Percentiles rank a stretch among this genome's conserved stretches.
Evolutionary conservation across 2,797 vertebrate species (phyloP).

Genomic region (Eremophila alpestris): DNA sequence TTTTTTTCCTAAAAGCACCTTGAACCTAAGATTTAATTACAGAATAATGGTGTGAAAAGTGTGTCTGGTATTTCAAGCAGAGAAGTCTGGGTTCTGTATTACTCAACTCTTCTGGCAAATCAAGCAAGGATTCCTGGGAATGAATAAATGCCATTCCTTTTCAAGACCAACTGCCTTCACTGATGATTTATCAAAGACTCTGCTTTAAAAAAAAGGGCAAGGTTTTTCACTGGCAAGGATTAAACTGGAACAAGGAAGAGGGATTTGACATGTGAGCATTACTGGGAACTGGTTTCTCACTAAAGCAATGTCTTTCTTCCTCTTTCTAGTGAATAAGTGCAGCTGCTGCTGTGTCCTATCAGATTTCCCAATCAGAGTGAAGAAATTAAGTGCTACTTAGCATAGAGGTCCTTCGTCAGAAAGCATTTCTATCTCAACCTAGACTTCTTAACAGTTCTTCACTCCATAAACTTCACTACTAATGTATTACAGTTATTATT

Average conservation of each 20-base stretch:
- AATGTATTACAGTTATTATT: not conserved
- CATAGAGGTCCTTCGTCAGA: not conserved
- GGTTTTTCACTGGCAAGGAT: not conserved
- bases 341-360: not conserved
- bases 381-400: not conserved
- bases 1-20: not conserved
- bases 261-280: not conserved
- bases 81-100: not conserved
- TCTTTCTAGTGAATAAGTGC: not conserved
- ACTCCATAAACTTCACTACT: not conserved
- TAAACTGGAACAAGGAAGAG: not conserved
- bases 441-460: not conserved
- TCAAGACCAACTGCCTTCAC: not conserved
- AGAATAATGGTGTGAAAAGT: not conserved
- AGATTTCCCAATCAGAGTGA: not conserved
- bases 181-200: not conserved
- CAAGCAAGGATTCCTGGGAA: not conserved
- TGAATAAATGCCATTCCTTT: slow-evolving; percentile 5
- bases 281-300: not conserved
- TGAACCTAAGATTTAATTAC: not conserved
- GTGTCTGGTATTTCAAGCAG: not conserved
- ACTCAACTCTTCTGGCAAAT: not conserved
- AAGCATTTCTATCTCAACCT: not conserved
- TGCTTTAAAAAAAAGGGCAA: not conserved
- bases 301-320: not conserved